Evolutionary conservation across 2,888 invertebrate species (phyloP), one percentile per base, ranked within the genome.

Genomic region (Drosophila suboccidentalis): DNA sequence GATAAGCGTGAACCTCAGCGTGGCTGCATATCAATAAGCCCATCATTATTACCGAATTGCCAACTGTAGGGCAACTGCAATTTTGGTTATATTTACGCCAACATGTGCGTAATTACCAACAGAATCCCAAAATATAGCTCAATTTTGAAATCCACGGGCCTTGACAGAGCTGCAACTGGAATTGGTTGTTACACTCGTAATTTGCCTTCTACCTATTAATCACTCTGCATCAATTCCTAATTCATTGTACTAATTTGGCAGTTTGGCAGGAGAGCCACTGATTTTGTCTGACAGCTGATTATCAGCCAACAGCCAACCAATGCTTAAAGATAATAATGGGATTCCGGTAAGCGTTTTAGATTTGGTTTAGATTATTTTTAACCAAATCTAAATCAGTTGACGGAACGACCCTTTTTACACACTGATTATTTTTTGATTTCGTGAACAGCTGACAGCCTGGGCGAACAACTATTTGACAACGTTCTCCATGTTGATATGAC

Each of bases 1-100:
- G 15, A n/a, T 13, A 34, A 46, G 26, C 54, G 54, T 41, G 63
- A 62, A 69, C 53, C 58, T 59, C 38, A 34, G 22, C 55, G 22
- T 55, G 61, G 43, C 36, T 69, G 75, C 55, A 71, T 75, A 75
- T 78, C 76, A 78, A 69, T 73, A 69, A 74, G 46, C 59, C 59
- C 70, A 57, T 63, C 64, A 63, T 63, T 68, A 78, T 77, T 77
- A 62, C 59, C 61, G 51, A 77, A 59, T 71, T 59, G 51, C 15
- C 19, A 54, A 49, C 44, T 43, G 46, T 50, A 53, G 49, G 36
- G 47, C 41, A 34, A 51, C 44, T 43, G 60, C 53, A 61, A 54
- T 65, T 57, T 75, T 47, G 64, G 39, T 29, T 51, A 15, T 63
- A 61, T 51, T 76, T 60, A 54, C 22, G 41, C 38, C 41, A 29